Conservation (phyloP, 2,888 invertebrate genomes). For the Celastrina argiolus region DNA sequence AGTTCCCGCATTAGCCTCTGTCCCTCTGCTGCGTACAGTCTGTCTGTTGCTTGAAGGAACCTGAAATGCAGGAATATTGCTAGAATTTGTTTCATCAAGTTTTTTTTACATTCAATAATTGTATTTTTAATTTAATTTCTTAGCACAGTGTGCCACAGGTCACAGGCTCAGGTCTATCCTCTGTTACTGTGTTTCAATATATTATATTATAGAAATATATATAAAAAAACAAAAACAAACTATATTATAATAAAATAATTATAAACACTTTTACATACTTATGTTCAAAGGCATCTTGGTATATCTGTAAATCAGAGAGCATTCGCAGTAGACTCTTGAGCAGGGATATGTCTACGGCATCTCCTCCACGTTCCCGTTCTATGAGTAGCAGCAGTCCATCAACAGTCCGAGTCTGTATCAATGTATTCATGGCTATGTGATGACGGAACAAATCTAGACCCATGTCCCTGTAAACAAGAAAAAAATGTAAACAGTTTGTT, state of each 20-base stretch:
- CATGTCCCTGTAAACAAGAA: slow-evolving; percentile 90
- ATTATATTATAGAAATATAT: no score
- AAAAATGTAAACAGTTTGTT: not conserved
- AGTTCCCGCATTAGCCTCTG: slow-evolving; percentile 95
- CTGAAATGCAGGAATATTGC: slow-evolving; percentile 50
- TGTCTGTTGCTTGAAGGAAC: slow-evolving; percentile 95
- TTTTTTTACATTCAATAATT: no score
- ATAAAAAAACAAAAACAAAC: no score
- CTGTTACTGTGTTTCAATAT: no score
- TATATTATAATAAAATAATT: not conserved
- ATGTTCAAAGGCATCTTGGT: slow-evolving; percentile 91
- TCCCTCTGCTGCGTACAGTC: slow-evolving; percentile 95
- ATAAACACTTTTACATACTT: slow-evolving; percentile 69
- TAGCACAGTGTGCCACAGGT: not conserved
- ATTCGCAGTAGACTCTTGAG: slow-evolving; percentile 96
- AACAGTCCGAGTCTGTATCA: slow-evolving; percentile 95
- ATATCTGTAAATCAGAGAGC: slow-evolving; percentile 97
- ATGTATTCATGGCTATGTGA: slow-evolving; percentile 92
- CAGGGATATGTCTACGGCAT: slow-evolving; percentile 93
- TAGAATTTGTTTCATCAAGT: not conserved
- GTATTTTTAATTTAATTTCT: no score
- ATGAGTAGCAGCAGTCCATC: slow-evolving; percentile 95
- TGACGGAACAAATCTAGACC: slow-evolving; percentile 96
- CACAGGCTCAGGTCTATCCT: no score
- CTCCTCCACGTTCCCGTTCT: slow-evolving; percentile 95